These are phyloP conservation scores for Leucoma salicis DNA, from an alignment of 2,888 invertebrate species.

Conservation along the genomic window DNA sequence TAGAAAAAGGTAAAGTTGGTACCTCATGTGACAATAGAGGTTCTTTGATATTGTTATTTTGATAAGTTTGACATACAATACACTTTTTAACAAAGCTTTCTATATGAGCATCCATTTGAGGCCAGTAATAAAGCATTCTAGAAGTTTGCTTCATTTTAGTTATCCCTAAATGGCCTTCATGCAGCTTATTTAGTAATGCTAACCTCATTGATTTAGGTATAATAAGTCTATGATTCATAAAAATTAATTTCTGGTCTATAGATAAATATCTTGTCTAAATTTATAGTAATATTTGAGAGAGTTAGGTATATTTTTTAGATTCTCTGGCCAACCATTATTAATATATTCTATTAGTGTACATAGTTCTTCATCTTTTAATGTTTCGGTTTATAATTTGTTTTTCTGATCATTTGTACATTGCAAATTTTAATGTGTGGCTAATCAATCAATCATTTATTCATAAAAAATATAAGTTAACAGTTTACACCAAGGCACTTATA, in stretches of 20 bases:
- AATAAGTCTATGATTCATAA: slow-evolving; percentile 10
- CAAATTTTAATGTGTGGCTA: too few relatives aligned
- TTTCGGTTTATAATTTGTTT: background rate
- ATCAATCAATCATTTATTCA: too few relatives aligned
- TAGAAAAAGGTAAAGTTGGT: too few relatives aligned
- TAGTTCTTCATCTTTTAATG: background rate
- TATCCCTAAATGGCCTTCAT: slow-evolving; percentile 42
- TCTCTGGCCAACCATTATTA: background rate
- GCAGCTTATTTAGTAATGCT: slow-evolving; percentile 16
- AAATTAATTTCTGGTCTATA: background rate
- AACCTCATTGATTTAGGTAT: slow-evolving; percentile 14
- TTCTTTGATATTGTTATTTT: slow-evolving; percentile 16
- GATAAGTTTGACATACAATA: slow-evolving; percentile 24
- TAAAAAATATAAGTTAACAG: too few relatives aligned
- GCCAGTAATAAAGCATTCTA: slow-evolving; percentile 41
- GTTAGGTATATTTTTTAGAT: background rate
- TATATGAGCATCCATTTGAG: slow-evolving; percentile 35
- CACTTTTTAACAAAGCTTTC: slow-evolving; percentile 24
- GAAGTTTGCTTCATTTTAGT: slow-evolving; percentile 38
- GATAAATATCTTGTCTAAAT: background rate
- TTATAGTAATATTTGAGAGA: background rate
- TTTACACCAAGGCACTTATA: too few relatives aligned
- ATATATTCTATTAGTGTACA: background rate
- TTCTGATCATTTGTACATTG: background rate
- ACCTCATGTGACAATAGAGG: too few relatives aligned